phyloP scores from a whole-genome alignment of 1,140 invertebrate genomes.

The Tribolium madens region DNA sequence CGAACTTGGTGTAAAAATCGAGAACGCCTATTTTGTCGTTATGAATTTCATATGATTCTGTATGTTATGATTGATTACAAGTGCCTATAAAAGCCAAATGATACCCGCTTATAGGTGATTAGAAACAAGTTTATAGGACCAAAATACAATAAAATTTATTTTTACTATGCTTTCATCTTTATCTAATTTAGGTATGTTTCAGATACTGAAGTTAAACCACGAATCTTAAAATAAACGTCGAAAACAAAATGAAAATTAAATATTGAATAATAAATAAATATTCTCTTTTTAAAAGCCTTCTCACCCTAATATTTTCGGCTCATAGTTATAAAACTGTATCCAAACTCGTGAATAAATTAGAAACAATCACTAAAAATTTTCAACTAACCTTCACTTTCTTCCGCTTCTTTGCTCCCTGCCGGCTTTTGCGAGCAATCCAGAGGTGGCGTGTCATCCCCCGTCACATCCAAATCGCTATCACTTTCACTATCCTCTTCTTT shows the following conservation, averaged over 20 bases:
- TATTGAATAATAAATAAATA: neutral
- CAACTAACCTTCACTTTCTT: constrained; percentile 68
- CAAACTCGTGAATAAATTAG: neutral
- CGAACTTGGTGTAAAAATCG: too few species aligned
- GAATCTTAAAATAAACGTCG: neutral
- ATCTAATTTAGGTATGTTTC: neutral
- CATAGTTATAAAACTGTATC: too few species aligned
- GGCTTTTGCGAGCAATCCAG: constrained; percentile 73
- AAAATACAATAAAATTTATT: too few species aligned
- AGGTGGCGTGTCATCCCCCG: constrained; percentile 68
- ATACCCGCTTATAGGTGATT: too few species aligned
- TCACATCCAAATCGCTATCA: constrained; percentile 83
- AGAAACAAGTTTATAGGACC: too few species aligned
- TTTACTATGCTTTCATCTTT: too few species aligned
- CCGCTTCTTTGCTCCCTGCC: constrained; percentile 54
- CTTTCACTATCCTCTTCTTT: constrained; percentile 63
- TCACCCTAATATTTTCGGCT: too few species aligned
- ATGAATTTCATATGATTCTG: too few species aligned
- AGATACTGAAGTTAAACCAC: too few species aligned
- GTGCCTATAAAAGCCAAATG: too few species aligned
- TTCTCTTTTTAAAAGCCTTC: neutral
- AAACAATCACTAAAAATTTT: neutral
- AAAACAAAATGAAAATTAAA: neutral
- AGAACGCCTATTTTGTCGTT: too few species aligned
- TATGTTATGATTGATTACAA: too few species aligned